Conservation (phyloP, 2,797 vertebrate genomes). For the Paratrypauchen microcephalus region DNA sequence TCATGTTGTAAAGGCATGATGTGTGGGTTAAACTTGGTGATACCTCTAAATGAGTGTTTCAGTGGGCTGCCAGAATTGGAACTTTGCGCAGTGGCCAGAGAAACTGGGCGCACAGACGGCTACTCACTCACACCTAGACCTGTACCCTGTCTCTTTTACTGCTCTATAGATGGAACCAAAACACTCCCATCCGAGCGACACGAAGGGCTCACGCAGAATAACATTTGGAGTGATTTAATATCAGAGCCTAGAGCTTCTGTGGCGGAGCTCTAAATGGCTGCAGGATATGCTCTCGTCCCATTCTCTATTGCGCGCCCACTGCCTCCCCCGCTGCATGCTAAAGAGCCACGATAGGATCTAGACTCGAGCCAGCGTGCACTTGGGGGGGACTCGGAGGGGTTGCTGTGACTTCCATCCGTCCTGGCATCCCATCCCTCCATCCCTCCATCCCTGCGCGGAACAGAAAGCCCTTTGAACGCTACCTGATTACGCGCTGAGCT, state of each 20-base stretch:
- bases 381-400: constrained; percentile 8
- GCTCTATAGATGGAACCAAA: background rate
- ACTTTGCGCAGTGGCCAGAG: constrained; percentile 75
- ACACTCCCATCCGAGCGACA: background rate
- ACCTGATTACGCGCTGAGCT: constrained; percentile 49
- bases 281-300: constrained; percentile 12
- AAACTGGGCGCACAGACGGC: constrained; percentile 16
- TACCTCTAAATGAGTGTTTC: constrained; percentile 18
- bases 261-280: constrained; percentile 12
- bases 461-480: constrained; percentile 59
- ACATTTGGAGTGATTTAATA: constrained; percentile 22
- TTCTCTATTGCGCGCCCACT: constrained; percentile 47
- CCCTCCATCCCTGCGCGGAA: constrained; percentile 40
- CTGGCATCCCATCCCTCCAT: constrained; percentile 47
- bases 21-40: background rate
- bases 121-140: background rate
- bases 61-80: constrained; percentile 57
- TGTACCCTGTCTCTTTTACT: background rate
- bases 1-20: background rate
- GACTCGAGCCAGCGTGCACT: constrained; percentile 41
- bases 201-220: constrained; percentile 4
- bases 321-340: constrained; percentile 63
- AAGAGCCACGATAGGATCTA: constrained; percentile 59
- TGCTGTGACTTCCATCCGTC: constrained; percentile 42
- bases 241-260: constrained; percentile 14